phyloP scores from a whole-genome alignment of 2,797 vertebrate species.

The Iguana delicatissima region DNA sequence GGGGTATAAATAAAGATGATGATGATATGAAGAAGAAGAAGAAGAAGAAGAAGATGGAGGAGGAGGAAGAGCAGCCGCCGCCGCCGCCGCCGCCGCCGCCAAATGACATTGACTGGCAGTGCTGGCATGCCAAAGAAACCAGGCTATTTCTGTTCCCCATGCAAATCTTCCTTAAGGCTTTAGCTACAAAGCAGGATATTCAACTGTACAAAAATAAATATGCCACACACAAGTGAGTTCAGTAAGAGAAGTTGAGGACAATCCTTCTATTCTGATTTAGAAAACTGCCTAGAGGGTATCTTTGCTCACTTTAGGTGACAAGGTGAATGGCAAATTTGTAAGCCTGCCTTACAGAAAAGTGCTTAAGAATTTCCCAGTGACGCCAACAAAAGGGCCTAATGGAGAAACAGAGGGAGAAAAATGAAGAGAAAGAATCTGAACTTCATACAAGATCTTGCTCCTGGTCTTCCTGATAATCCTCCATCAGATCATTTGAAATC shows the following conservation, averaged over 20 bases:
- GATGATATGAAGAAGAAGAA: too few relatives aligned
- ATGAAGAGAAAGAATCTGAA: slow-evolving; percentile 46
- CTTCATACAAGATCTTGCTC: slow-evolving; percentile 73
- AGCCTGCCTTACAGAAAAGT: not conserved
- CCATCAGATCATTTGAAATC: slow-evolving; percentile 62
- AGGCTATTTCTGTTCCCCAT: not conserved
- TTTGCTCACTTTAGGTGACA: not conserved
- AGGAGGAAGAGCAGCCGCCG: too few relatives aligned
- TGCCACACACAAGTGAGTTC: too few relatives aligned
- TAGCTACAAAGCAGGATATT: too few relatives aligned
- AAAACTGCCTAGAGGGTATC: not conserved
- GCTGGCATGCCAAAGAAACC: not conserved
- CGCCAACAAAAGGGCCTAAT: not conserved
- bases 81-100: too few relatives aligned
- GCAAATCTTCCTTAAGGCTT: not conserved
- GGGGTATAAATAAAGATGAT: too few relatives aligned
- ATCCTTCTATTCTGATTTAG: not conserved
- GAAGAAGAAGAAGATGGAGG: too few relatives aligned
- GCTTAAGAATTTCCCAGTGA: not conserved
- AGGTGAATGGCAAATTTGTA: not conserved
- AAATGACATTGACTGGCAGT: not conserved
- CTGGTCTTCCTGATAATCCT: slow-evolving; percentile 71
- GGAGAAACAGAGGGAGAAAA: not conserved
- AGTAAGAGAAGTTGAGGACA: not conserved
- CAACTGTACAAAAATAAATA: too few relatives aligned